A percentile compares a stretch with the other conserved stretches of the same genome.
These are phyloP conservation scores for Columba guinea DNA, from an alignment of 2,797 vertebrate species.

Conservation along the genomic window DNA sequence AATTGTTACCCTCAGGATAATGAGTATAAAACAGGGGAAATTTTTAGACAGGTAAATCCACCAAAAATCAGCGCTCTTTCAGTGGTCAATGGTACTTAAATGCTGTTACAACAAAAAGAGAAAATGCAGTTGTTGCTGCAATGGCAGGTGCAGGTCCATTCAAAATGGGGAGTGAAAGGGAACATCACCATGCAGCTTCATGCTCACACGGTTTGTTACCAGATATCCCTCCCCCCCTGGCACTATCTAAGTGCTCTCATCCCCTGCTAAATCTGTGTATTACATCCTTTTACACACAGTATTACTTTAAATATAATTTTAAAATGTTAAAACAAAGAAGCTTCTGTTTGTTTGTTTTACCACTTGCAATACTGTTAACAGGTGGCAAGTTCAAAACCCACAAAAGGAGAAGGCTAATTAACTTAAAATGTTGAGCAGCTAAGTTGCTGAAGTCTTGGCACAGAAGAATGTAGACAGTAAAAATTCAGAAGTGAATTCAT, in stretches of 20 bases:
- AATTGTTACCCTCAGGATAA: background rate
- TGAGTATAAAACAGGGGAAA: background rate
- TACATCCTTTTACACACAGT: background rate
- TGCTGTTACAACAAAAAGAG: background rate
- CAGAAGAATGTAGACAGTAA: background rate
- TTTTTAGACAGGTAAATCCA: background rate
- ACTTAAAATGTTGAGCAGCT: rapidly evolving
- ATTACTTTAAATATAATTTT: background rate
- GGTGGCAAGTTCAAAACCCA: background rate
- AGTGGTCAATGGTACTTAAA: conserved; percentile 28
- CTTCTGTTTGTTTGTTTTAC: background rate
- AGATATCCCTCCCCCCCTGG: background rate
- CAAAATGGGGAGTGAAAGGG: background rate
- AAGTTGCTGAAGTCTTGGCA: background rate
- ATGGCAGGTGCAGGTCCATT: background rate
- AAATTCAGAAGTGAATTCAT: background rate
- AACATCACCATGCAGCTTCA: background rate
- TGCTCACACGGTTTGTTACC: background rate
- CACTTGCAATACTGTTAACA: background rate
- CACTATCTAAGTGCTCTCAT: background rate
- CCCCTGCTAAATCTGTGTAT: background rate
- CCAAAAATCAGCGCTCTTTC: conserved; percentile 8
- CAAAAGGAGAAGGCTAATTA: conserved; percentile 2
- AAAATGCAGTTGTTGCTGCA: conserved; percentile 16
- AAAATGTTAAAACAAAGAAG: background rate